phyloP scores from a whole-genome alignment of 2,797 vertebrate species.

The Telmatherina bonti region DNA sequence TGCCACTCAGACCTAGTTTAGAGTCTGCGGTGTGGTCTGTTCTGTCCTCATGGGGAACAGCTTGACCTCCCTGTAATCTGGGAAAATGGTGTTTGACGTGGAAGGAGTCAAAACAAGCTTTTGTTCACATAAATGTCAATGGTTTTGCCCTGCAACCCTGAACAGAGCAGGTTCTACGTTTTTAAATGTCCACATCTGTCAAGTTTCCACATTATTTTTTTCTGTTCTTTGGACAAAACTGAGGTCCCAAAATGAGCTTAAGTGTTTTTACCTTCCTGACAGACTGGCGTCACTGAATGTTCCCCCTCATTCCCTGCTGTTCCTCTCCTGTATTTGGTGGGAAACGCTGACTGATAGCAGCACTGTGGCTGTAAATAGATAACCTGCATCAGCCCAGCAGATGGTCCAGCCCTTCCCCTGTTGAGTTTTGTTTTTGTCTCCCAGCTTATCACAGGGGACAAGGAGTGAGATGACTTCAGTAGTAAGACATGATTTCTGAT shows the following conservation, averaged over 20 bases:
- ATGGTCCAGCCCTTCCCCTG: constrained; percentile 16
- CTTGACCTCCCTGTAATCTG: constrained; percentile 44
- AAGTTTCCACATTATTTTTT: constrained; percentile 24
- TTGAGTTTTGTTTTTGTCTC: constrained; percentile 39
- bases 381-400: constrained; percentile 11
- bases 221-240: constrained; percentile 29
- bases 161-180: constrained; percentile 49
- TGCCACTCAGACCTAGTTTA: constrained; percentile 11
- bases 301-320: constrained; percentile 34
- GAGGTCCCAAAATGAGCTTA: constrained; percentile 43
- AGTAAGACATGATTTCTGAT: constrained; percentile 34
- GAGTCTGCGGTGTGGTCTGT: constrained; percentile 16
- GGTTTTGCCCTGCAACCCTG: constrained; percentile 23
- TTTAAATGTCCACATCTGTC: constrained; percentile 45
- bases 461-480: constrained; percentile 34
- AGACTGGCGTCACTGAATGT: constrained; percentile 34
- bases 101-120: constrained; percentile 51
- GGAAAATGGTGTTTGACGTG: constrained; percentile 39
- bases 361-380: constrained; percentile 44
- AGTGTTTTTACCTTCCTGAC: constrained; percentile 61
- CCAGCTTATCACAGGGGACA: constrained; percentile 40
- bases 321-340: constrained; percentile 39
- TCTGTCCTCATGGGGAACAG: constrained; percentile 31
- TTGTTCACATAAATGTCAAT: constrained; percentile 21
- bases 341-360: constrained; percentile 46